These are phyloP conservation scores for Sinocyclocheilus rhinocerous DNA, from an alignment of 2,113 vertebrate species.

Conservation along the genomic window DNA sequence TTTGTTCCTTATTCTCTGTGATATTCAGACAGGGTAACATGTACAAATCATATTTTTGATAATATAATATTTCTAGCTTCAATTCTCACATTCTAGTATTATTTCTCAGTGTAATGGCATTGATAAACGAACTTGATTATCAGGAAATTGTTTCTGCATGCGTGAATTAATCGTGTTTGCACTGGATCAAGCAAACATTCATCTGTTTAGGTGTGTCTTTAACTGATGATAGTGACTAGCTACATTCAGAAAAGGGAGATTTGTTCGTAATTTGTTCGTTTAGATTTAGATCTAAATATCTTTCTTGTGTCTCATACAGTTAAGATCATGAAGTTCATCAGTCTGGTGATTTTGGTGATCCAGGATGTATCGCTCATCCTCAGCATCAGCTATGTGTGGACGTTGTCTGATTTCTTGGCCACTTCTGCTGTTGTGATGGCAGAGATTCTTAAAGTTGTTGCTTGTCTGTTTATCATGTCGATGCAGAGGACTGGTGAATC, in stretches of 20 bases:
- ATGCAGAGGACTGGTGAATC: constrained; percentile 79
- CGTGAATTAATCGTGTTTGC: not conserved
- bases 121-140: not conserved
- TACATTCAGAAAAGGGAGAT: not conserved
- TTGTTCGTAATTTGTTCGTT: not conserved
- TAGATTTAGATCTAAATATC: not conserved
- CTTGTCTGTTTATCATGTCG: constrained; percentile 85
- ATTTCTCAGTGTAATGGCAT: not conserved
- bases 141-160: not conserved
- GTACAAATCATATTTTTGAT: not conserved
- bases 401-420: too few relatives aligned
- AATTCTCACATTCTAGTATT: not conserved
- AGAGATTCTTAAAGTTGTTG: constrained; percentile 84
- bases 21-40: too few relatives aligned
- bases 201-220: not conserved
- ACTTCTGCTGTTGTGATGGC: constrained; percentile 90
- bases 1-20: too few relatives aligned
- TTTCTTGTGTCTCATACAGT: constrained; percentile 53
- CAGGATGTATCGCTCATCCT: too few relatives aligned
- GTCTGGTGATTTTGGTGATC: too few relatives aligned
- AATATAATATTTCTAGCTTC: not conserved
- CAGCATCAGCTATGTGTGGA: too few relatives aligned
- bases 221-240: not conserved
- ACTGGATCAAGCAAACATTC: not conserved
- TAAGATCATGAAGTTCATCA: constrained; percentile 86